Evolutionary conservation across 2,113 vertebrate species (phyloP), one percentile per base, ranked within the genome.

Genomic region (Chaetops frenatus): DNA sequence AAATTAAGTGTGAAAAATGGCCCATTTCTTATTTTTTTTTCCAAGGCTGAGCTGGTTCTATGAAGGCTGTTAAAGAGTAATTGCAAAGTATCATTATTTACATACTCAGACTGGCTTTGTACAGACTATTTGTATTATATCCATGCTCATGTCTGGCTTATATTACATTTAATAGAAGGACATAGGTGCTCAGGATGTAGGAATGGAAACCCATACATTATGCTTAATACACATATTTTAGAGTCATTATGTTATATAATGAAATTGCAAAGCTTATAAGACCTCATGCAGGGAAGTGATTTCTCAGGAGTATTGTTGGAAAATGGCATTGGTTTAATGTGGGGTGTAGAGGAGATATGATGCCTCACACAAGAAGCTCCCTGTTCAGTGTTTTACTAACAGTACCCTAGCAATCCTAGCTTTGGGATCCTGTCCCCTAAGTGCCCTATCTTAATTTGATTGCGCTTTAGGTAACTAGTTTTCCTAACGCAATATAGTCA

Each of bases 391-490:
- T 65, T 96, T 95, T 71, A 44, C 85, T 83, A 85, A 35, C 27
- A 86, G 61, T 81, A 67, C 76, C 44, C 48, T 27, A 90, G 77
- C 77, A 87, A 76, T 80, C 86, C 67, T 67, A 85, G 58, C 76
- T 81, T 92, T 93, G 81, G 77, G 69, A 86, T 88, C 64, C 81
- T 91, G 76, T 86, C 71, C 57, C 90, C 74, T 90, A 69, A 93
- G 88, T 94, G 74, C n/a, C 86, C 70, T 92, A 4, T 54, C 42
- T 86, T 96, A 96, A 96, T 97, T 93, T 94, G 96, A 90, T 88
- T 91, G 71, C 90, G 72, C 81, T 90, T 92, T 56, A 91, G 57
- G 69, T 97, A 96, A 97, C 96, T 97, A 96, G 90, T 88, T 96
- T 92, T 96, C 40, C 58, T 92, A 92, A 90, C 71, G 83, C 79